These are phyloP conservation scores for Acromyrmex charruanus DNA, from an alignment of 1,140 invertebrate genomes.

Conservation along the genomic window DNA sequence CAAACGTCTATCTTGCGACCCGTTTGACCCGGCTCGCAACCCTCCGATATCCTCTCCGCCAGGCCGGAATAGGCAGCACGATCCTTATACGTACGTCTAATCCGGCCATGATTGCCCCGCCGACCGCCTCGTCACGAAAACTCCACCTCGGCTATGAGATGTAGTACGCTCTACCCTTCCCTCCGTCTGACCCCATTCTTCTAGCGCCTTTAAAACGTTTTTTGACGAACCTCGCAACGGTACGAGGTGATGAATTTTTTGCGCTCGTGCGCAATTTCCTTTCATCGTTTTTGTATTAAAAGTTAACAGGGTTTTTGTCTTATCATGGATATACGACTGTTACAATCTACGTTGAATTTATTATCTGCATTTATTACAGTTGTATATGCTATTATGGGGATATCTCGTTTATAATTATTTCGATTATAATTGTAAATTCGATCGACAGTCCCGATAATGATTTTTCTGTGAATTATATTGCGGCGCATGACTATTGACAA, in stretches of 20 bases:
- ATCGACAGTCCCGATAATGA: slow-evolving; percentile 55
- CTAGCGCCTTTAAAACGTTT: slow-evolving; percentile 45
- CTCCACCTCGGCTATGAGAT: slow-evolving; percentile 69
- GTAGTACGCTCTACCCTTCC: slow-evolving; percentile 55
- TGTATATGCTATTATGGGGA: neutral
- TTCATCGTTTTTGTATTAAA: slow-evolving; percentile 29
- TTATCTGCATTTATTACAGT: neutral
- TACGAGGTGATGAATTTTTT: slow-evolving; percentile 23
- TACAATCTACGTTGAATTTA: neutral
- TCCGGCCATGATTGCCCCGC: slow-evolving; percentile 83
- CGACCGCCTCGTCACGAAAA: slow-evolving; percentile 70
- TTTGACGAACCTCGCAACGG: slow-evolving; percentile 50
- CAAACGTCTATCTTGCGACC: slow-evolving; percentile 75
- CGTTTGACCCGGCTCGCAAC: slow-evolving; percentile 75
- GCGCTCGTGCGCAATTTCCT: neutral
- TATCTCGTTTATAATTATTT: neutral
- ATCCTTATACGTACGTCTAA: slow-evolving; percentile 83
- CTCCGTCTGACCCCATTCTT: slow-evolving; percentile 50
- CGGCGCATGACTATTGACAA: slow-evolving; percentile 79
- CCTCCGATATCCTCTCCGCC: slow-evolving; percentile 65
- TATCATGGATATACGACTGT: neutral
- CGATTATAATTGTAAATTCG: slow-evolving; percentile 42
- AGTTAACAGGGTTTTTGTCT: neutral
- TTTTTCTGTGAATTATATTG: slow-evolving; percentile 79
- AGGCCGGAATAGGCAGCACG: slow-evolving; percentile 60